phyloP scores from a whole-genome alignment of 2,797 vertebrate species.

The Smutsia gigantea region DNA sequence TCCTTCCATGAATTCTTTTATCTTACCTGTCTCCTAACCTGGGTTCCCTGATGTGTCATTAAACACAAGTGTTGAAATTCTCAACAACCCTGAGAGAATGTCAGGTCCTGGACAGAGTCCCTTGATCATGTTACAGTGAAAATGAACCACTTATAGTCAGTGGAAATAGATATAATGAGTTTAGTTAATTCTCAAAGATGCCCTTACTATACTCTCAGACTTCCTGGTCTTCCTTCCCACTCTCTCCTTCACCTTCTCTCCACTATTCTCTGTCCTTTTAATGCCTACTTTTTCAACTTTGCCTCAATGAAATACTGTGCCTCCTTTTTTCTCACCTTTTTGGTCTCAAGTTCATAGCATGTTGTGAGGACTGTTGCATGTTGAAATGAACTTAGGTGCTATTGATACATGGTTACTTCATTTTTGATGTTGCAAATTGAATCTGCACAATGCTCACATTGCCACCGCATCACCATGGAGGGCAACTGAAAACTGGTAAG shows the following conservation, averaged over 20 bases:
- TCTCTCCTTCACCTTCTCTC: neutral
- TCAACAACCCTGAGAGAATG: conserved; percentile 44
- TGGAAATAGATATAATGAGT: neutral
- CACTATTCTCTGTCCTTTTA: neutral
- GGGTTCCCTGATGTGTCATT: conserved; percentile 64
- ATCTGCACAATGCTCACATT: neutral
- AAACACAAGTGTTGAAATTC: conserved; percentile 51
- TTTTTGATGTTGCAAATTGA: conserved; percentile 43
- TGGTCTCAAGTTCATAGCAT: neutral
- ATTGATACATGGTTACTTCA: neutral
- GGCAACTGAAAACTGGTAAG: conserved; percentile 65
- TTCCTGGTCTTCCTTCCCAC: neutral
- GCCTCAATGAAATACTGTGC: neutral
- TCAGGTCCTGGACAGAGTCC: conserved; percentile 54
- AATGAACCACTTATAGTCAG: neutral
- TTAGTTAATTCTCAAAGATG: neutral
- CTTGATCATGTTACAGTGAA: neutral
- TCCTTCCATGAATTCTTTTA: conserved; percentile 84
- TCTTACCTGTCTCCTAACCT: conserved; percentile 68
- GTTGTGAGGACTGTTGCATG: neutral
- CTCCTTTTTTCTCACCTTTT: neutral
- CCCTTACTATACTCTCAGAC: neutral
- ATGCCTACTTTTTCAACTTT: neutral
- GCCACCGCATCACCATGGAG: neutral
- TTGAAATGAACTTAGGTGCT: neutral